Evolutionary conservation across 2,888 invertebrate genomes (phyloP).

Genomic region (Oscheius sp.): DNA sequence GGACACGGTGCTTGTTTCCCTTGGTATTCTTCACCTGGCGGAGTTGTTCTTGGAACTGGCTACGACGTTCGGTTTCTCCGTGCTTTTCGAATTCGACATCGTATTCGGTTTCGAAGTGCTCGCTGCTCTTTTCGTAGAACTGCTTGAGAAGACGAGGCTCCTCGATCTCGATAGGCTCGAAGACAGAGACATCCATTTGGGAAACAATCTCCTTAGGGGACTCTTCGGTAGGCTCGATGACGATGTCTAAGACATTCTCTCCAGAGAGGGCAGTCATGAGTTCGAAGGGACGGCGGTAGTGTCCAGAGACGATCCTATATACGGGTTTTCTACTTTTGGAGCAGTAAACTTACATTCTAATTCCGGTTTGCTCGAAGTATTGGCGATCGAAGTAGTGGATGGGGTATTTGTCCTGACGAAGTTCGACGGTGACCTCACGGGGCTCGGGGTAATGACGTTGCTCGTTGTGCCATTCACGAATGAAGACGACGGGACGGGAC

Average conservation of each 20-base stretch:
- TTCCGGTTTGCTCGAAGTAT: slow-evolving; percentile 34
- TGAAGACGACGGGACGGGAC: slow-evolving; percentile 58
- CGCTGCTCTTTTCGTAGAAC: slow-evolving; percentile 31
- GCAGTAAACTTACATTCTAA: too few relatives aligned
- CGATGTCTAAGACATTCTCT: slow-evolving; percentile 43
- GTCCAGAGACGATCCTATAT: slow-evolving; percentile 35
- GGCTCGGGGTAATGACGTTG: slow-evolving; percentile 50
- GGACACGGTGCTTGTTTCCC: slow-evolving; percentile 42
- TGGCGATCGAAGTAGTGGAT: slow-evolving; percentile 30
- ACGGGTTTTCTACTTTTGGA: too few relatives aligned
- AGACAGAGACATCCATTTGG: slow-evolving; percentile 2
- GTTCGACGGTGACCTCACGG: slow-evolving; percentile 35
- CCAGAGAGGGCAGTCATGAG: slow-evolving; percentile 30
- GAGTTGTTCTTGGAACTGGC: slow-evolving; percentile 35
- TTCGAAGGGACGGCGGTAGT: slow-evolving; percentile 29
- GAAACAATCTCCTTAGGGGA: slow-evolving; percentile 30
- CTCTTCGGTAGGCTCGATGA: slow-evolving; percentile 31
- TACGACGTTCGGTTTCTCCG: slow-evolving; percentile 28
- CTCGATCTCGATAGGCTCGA: slow-evolving; percentile 31
- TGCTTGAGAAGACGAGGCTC: slow-evolving; percentile 37
- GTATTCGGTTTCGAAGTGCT: slow-evolving; percentile 9
- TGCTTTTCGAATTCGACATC: slow-evolving; percentile 35
- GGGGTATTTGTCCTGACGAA: slow-evolving; percentile 30
- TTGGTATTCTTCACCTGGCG: slow-evolving; percentile 39
- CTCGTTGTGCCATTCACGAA: slow-evolving; percentile 39